Evolutionary conservation across 2,113 vertebrate species (phyloP), one percentile per base, ranked within the genome.

Genomic region (Marcusenius ussheri): DNA sequence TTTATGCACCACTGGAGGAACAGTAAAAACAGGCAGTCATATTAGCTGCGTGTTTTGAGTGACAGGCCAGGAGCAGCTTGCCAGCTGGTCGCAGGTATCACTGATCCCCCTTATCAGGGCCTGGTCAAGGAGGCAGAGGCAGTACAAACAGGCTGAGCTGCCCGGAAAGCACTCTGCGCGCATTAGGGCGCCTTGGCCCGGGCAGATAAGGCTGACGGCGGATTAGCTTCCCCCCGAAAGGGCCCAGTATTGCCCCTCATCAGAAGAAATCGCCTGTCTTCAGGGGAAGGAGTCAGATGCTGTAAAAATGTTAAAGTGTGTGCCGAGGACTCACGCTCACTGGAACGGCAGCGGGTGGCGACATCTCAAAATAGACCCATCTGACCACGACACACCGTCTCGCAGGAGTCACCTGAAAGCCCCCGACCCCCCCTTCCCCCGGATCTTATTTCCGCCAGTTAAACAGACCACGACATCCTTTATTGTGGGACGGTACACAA

Each of bases 81-180:
- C 80, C 80, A 84, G 62, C 89, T 74, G 62, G 35, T 42, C 51
- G 31, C 35, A 21, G 35, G 13, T 74, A 49, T 90, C 58, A 21
- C 27, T 88, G 85, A 45, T 80, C 87, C 39, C 13, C 49, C 70
- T 83, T 90, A 87, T 90, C 66, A 53, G 86, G 56, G 42, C 1
- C 31, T 74, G 17, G 27, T 27, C 39, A 80, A 90, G 86, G 46
- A 42, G 87, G 53, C 53, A 74, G 58, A 15, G 17, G 51, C 87
- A 88, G 46, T 53, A 91, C 93, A 94, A 94, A 94, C 94, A 90
- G 91, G 92, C 80, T 9, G 46, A 83, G 89, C 91, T 86, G 80
- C 89, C 88, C 92, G 84, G 88, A 94, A 93, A 94, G 94, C 95
- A 95, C 94, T 95, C 91, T 94, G 94, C 56, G 91, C 92, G 92